Percentiles rank a stretch among this genome's conserved stretches.
Conservation (phyloP, 2,797 vertebrate species). For the Naso thynnoides region DNA sequence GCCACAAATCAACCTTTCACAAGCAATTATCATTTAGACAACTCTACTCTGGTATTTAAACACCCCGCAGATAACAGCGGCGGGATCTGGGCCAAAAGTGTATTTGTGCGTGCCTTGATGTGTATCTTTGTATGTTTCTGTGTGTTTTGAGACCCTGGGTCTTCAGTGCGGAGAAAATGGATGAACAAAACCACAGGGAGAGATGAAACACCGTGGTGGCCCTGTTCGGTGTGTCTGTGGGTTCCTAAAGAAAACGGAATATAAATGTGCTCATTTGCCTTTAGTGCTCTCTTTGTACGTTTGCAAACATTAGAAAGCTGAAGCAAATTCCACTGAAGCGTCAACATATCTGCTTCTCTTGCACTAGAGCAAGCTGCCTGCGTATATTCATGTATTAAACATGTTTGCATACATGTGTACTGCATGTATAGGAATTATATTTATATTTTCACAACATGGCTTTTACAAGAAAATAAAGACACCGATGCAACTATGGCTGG, state of each 20-base stretch:
- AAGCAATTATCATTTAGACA: conserved; percentile 88
- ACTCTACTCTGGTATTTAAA: conserved; percentile 72
- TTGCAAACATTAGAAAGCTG: conserved; percentile 37
- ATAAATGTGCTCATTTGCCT: conserved; percentile 47
- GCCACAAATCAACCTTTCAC: conserved; percentile 88
- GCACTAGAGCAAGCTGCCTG: not conserved
- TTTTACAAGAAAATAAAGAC: conserved; percentile 1
- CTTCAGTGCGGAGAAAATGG: conserved; percentile 33
- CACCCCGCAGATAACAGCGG: conserved; percentile 63
- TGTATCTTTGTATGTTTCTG: conserved; percentile 14
- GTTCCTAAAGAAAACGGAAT: conserved; percentile 42
- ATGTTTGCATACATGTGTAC: not conserved
- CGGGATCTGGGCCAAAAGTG: conserved; percentile 46
- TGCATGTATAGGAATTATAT: not conserved
- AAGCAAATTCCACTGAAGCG: conserved; percentile 21
- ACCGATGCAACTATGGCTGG: not conserved
- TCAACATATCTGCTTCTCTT: not conserved
- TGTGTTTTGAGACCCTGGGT: conserved; percentile 41
- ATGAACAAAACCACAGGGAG: conserved; percentile 45
- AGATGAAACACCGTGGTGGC: conserved; percentile 23
- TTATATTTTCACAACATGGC: not conserved
- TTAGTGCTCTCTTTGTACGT: conserved; percentile 22
- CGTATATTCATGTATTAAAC: not conserved
- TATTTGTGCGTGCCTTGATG: conserved; percentile 39
- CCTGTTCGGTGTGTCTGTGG: conserved; percentile 20